Base-by-base conservation (phyloP, 2,113 vertebrate genomes). In the Opisthocomus hoazin region DNA sequence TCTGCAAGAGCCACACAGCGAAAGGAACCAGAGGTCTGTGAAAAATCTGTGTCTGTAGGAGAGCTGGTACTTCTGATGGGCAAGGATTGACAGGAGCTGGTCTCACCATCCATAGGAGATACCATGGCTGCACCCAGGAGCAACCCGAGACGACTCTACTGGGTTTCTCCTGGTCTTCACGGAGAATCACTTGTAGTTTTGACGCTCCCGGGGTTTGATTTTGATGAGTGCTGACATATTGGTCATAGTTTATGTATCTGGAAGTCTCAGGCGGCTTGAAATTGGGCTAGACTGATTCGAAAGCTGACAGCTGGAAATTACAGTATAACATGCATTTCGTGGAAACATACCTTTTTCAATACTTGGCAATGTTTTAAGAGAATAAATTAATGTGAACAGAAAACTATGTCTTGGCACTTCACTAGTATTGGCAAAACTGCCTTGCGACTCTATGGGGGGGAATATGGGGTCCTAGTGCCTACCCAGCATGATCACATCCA, bases 111-210 rank as follows among this genome's bases (percentile, higher is more conserved):
- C n/a, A 13, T 11, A 30, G 45, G 29, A 70, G 30, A 13, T 32
- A n/a, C 13, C 46, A 5, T 0, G 51, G 14, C 6, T 19, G 24
- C 48, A 50, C 3, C 12, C 63, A 80, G 48, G 8, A 84, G 41
- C n/a, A 68, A 87, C 24, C 1, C 0, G 2, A 70, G 46, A 12
- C 20, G 30, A 45, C 46, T 36, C 7, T 2, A 20, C 0, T 3
- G 63, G 65, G 29, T 7, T 88, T 45, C 58, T 86, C 79, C 58
- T n/a, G 5, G 13, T 50, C 37, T 64, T 60, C 21, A 30, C 68
- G 29, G 0, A 30, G 58, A 73, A 36, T 19, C 36, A 13, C 18
- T 15, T 15, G 17, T 3, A 14, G 46, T 23, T 91, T 37, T 43
- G 48, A 48, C 39, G 30, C 5, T 60, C 10, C 14, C 13, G 12